phyloP scores from a whole-genome alignment of 2,888 invertebrate genomes.

The Drosophila paramelanica region DNA sequence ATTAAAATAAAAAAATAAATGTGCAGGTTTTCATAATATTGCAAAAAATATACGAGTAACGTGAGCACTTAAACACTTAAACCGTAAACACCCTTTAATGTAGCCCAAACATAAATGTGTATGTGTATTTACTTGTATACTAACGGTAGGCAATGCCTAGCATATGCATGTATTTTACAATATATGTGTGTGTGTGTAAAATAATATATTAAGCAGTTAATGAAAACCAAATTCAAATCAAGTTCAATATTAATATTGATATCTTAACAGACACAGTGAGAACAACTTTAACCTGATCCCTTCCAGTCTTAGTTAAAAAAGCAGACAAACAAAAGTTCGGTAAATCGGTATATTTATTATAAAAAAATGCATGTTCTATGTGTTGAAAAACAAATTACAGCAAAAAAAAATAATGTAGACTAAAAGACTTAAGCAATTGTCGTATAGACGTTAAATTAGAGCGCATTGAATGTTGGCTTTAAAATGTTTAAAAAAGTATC shows the following conservation, averaged over 20 bases:
- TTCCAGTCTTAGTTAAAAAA: constrained; percentile 39
- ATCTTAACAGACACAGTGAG: constrained; percentile 5
- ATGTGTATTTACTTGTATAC: constrained; percentile 19
- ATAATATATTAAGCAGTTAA: not conserved
- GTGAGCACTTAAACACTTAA: constrained; percentile 3
- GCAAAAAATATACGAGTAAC: constrained; percentile 50
- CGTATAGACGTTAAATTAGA: constrained; percentile 84
- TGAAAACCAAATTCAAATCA: not conserved
- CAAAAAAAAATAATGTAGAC: constrained; percentile 71
- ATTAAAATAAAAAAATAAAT: constrained; percentile 10
- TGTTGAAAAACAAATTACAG: constrained; percentile 23
- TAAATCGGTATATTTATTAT: constrained; percentile 31
- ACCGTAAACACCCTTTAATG: constrained; percentile 20
- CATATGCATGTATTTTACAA: constrained; percentile 30
- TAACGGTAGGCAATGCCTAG: constrained; percentile 25
- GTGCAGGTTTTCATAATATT: constrained; percentile 48
- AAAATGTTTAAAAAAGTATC: constrained; percentile 59
- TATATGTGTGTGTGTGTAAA: constrained; percentile 4
- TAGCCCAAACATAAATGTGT: constrained; percentile 34
- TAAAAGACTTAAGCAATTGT: constrained; percentile 85
- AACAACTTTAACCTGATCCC: constrained; percentile 27
- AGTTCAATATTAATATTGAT: not conserved
- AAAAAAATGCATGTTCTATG: constrained; percentile 39
- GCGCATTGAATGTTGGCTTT: constrained; percentile 83
- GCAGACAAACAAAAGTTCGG: constrained; percentile 9